Conservation (phyloP, 92 coral and sea anemone genomes). For the Zoanthus solanderi region DNA sequence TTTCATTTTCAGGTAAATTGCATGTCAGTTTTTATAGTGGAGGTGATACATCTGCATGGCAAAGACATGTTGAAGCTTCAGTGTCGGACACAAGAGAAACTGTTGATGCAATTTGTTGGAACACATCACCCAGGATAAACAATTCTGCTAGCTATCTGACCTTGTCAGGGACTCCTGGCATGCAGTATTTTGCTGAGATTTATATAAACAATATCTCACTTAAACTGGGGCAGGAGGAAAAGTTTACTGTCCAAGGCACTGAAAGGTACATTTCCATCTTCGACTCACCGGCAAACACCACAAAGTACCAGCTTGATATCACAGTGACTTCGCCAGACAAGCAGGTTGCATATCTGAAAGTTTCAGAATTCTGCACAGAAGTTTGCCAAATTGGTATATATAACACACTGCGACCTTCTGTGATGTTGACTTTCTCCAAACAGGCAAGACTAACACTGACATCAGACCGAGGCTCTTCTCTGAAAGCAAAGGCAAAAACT, state of each 20-base stretch:
- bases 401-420: constrained; percentile 27
- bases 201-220: constrained; percentile 16
- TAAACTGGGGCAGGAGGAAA: not conserved
- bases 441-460: constrained; percentile 83
- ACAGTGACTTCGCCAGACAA: constrained; percentile 59
- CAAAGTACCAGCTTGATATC: constrained; percentile 72
- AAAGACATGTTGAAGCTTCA: constrained; percentile 8
- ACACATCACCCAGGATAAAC: not conserved
- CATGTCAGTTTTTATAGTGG: constrained; percentile 24
- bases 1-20: not conserved
- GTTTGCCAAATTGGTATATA: constrained; percentile 31
- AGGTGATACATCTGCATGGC: not conserved
- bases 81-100: not conserved
- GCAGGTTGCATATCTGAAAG: constrained; percentile 64
- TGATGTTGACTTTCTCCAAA: constrained; percentile 62
- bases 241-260: not conserved
- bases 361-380: constrained; percentile 65
- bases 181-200: constrained; percentile 54
- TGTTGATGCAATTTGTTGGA: constrained; percentile 11
- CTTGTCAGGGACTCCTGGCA: constrained; percentile 68
- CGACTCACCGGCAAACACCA: constrained; percentile 10
- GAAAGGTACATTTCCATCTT: constrained; percentile 52
- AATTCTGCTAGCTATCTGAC: constrained; percentile 9
- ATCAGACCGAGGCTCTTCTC: constrained; percentile 61
- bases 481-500: constrained; percentile 31